Conservation (phyloP, 1,140 invertebrate species). For the Panagrolaimus sp. region DNA sequence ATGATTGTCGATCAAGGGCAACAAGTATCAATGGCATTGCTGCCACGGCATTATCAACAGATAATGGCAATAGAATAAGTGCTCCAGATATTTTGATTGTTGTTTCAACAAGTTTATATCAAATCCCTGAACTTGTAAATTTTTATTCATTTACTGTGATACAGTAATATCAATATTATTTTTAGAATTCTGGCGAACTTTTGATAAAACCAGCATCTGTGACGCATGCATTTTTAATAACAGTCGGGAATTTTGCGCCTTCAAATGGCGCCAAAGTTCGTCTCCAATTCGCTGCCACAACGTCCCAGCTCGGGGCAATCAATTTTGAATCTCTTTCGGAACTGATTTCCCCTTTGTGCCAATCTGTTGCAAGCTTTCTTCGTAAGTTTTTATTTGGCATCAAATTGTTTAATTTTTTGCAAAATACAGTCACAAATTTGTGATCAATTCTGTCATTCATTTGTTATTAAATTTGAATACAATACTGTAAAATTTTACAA, state of each 20-base stretch:
- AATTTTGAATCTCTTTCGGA: constrained; percentile 29
- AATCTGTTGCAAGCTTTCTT: constrained; percentile 36
- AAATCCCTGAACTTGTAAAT: constrained; percentile 15
- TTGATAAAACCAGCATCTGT: constrained; percentile 29
- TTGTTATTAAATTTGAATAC: no score
- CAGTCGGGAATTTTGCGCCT: constrained; percentile 24
- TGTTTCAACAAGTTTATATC: constrained; percentile 27
- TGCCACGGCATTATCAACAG: constrained; percentile 16
- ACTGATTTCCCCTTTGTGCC: constrained; percentile 27
- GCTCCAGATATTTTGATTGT: constrained; percentile 29
- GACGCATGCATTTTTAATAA: constrained; percentile 31
- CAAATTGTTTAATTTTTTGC: no score
- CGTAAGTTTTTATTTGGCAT: constrained; percentile 26
- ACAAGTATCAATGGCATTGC: constrained; percentile 28
- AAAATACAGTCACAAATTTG: no score
- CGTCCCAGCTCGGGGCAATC: constrained; percentile 29
- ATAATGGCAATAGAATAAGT: constrained; percentile 23
- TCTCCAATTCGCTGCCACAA: constrained; percentile 34
- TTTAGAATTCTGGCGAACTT: constrained; percentile 21
- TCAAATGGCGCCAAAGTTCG: background rate
- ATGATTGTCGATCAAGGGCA: constrained; percentile 12
- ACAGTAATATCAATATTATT: background rate
- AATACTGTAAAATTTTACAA: background rate
- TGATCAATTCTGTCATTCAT: no score
- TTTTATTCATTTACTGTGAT: background rate